Evolutionary conservation across 2,888 invertebrate genomes (phyloP), one percentile per base, ranked within the genome.

Genomic region (Watsonalla binaria): DNA sequence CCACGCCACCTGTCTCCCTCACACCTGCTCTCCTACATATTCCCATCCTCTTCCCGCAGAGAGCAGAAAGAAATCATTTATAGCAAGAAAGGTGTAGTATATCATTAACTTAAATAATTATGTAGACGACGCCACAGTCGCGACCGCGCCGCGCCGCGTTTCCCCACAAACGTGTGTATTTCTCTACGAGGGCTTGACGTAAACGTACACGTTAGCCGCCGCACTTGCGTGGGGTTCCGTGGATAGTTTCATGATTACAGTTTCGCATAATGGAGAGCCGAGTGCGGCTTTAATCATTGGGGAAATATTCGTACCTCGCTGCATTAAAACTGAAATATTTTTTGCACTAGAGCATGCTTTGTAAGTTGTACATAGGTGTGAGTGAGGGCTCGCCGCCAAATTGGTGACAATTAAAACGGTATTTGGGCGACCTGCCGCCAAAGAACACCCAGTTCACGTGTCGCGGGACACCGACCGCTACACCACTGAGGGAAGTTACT

Each of bases 101-200:
- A 87, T 89, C 86, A 90, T 90, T 88, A 89, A 83, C 82, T 89
- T 83, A 86, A 87, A 89, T 88, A 88, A 89, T 88, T 84, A 89
- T 80, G 82, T 80, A 72, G 80, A 75, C 76, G 80, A 74, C 72
- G 69, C 67, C 63, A 61, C 52, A 72, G 72, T 67, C 63, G 39
- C 58, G 33, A 60, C 51, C 34, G 42, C 35, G 24, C 5, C 51
- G n/a, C 54, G 53, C 7, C 58, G 61, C 68, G 79, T 74, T 78
- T 56, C 15, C 71, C 75, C 62, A 39, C 39, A 9, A 7, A 0
- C 39, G 2, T 45, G 7, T 35, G 35, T 37, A 14, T 37, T 48
- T 51, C 49, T 35, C 52, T 47, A 33, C 6, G 60, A 15, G 5
- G 52, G 51, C 46, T 54, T 60, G 57, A 78, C 76, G 73, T 54